phyloP scores from a whole-genome alignment of 2,113 vertebrate genomes.

The Larimichthys polyactis region DNA sequence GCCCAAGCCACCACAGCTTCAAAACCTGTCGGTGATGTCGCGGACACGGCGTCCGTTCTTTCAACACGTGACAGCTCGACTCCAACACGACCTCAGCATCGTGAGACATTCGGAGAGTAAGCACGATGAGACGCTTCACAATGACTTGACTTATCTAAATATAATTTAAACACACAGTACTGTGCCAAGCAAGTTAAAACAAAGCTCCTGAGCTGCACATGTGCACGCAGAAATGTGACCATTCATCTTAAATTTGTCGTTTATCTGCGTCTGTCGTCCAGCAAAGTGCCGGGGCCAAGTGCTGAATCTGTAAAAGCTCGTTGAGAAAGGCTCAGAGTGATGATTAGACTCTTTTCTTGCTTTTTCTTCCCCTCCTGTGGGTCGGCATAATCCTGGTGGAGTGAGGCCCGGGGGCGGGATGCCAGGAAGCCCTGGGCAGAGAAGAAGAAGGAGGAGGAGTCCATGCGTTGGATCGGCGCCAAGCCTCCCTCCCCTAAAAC shows the following conservation, averaged over 20 bases:
- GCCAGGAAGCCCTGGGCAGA: constrained; percentile 24
- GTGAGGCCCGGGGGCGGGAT: constrained; percentile 2
- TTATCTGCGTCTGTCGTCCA: neutral
- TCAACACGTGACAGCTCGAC: neutral
- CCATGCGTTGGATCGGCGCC: constrained; percentile 16
- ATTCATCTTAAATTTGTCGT: neutral
- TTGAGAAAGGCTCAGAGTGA: constrained; percentile 5
- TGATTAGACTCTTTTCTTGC: constrained; percentile 31
- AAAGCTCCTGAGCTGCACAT: neutral
- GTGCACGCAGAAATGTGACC: neutral
- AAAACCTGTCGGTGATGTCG: too few species aligned
- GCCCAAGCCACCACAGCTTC: too few species aligned
- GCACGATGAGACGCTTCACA: neutral
- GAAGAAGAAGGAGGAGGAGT: neutral
- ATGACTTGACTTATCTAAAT: neutral
- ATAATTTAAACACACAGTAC: neutral
- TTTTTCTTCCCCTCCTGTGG: constrained; percentile 31
- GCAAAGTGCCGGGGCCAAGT: neutral
- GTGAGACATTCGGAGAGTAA: neutral
- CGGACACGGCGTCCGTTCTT: too few species aligned
- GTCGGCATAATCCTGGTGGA: constrained; percentile 12
- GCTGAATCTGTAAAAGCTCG: constrained; percentile 37
- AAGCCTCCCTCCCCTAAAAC: constrained; percentile 4
- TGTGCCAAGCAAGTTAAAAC: too few species aligned
- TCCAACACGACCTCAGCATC: neutral